Base-by-base conservation (phyloP, 2,888 invertebrate genomes). In the Cephonodes hylas region DNA sequence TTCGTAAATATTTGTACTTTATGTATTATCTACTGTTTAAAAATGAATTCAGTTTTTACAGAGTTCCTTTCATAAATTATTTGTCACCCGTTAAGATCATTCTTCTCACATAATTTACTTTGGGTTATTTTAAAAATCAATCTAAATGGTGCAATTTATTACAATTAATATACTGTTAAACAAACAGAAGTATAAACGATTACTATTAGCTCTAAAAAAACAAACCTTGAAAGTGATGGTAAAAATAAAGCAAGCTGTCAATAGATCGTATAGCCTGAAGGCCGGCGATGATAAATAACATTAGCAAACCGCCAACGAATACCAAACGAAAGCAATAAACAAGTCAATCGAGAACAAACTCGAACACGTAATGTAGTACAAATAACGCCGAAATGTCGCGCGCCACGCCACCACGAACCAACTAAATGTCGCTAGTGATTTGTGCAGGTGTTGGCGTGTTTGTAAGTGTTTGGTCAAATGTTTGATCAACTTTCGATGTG, bases 241-340 rank as follows among this genome's bases (percentile, higher is more conserved):
- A 38, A 38, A 38, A 38, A 38, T 38, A 38, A 38, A 10, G 38
- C 31, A 10, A 31, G 31, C 38, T 31, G 18, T 18, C 48, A 53
- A 22, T 1, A 23, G 45, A 23, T 45, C 3, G 27, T 53, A 31
- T 18, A 18, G 10, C 6, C 5, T 8, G 18, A 53, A 53, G 53
- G 53, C 15, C 53, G 18, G 27, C 18, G 18, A 27, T 20, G 38
- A 13, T 38, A 53, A 53, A 53, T 53, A 53, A 53, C 53, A 53
- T 53, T 31, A 53, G 53, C 18, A 53, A 44, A 31, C 45, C 45
- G 45, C 22, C 5, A 22, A 45, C 53, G 31, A 18, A 53, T 27
- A 31, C 53, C 27, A 53, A 53, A 53, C 53, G 27, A 31, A 53
- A 53, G 53, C 27, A 53, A 53, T 53, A 53, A 53, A 53, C 31